Percentiles rank a stretch among this genome's conserved stretches.
These are phyloP conservation scores for Adoxophyes honmai DNA, from an alignment of 1,140 invertebrate genomes.

Conservation along the genomic window DNA sequence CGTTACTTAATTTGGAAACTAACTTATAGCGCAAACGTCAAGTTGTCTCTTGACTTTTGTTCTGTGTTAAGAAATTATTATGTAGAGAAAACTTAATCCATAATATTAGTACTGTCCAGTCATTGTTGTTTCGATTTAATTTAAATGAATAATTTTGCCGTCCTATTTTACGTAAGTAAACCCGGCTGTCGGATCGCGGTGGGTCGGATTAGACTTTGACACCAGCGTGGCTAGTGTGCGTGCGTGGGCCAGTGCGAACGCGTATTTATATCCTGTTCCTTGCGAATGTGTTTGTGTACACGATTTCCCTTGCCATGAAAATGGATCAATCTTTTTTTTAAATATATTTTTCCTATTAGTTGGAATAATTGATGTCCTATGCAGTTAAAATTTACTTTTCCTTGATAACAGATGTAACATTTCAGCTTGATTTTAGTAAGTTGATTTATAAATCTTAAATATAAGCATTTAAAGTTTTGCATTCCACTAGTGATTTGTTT, in stretches of 20 bases:
- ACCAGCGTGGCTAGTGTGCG: constrained; percentile 48
- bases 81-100: neutral
- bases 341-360: too few species aligned
- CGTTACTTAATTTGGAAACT: neutral
- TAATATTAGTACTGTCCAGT: neutral
- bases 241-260: constrained; percentile 37
- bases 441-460: too few species aligned
- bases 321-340: too few species aligned
- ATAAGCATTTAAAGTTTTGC: too few species aligned
- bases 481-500: too few species aligned
- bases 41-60: too few species aligned
- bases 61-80: neutral
- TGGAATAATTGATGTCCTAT: too few species aligned
- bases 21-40: neutral
- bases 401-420: too few species aligned
- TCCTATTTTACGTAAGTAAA: constrained; percentile 31
- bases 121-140: neutral
- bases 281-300: constrained; percentile 28
- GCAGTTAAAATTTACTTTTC: too few species aligned
- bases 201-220: constrained; percentile 63
- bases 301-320: constrained; percentile 31
- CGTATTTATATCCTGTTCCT: constrained; percentile 36
- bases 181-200: constrained; percentile 24
- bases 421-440: too few species aligned
- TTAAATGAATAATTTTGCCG: neutral